Evolutionary conservation across 1,140 invertebrate species (phyloP), one percentile per base, ranked within the genome.

Genomic region (Drosophila azteca): DNA sequence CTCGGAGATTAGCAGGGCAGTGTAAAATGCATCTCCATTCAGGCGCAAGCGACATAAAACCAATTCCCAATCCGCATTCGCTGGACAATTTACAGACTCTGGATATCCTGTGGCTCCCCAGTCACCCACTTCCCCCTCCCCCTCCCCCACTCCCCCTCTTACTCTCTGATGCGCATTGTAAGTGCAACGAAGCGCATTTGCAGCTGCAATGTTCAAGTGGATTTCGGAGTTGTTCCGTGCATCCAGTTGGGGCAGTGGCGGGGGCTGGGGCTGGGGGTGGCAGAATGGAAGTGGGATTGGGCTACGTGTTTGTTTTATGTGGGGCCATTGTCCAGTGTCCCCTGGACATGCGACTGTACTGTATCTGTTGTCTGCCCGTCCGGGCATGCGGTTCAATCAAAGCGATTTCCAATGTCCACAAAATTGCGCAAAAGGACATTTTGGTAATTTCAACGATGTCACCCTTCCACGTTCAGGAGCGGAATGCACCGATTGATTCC

Each of bases 331-430:
- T 85, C 84, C 78, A 82, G 82, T 35, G 68, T 39, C 71, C 71
- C 62, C 41, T 52, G 70, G 62, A 75, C 71, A 66, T 22, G 45
- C 45, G 49, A 59, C 43, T 46, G 60, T 77, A 39, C 20, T 57
- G 60, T 82, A 69, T 68, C 46, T 81, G 78, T 73, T 78, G 82
- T 87, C 74, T 69, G 60, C 76, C 61, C 43, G 31, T 63, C 63
- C 63, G 61, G 52, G 72, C 72, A 83, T 88, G 83, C 83, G 83
- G 83, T 88, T 88, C 83, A 88, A 88, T 88, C 83, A 88, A 88
- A 88, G 83, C 83, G 83, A 88, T 88, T 88, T 88, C 74, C 83
- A 89, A 88, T 88, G 83, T 88, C 83, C 83, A 83, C 83, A 88
- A 88, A 88, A 88, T 88, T 88, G 80, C 79, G 79, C 72, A 88